phyloP scores from a whole-genome alignment of 2,113 vertebrate genomes.

The Caranx melampygus region DNA sequence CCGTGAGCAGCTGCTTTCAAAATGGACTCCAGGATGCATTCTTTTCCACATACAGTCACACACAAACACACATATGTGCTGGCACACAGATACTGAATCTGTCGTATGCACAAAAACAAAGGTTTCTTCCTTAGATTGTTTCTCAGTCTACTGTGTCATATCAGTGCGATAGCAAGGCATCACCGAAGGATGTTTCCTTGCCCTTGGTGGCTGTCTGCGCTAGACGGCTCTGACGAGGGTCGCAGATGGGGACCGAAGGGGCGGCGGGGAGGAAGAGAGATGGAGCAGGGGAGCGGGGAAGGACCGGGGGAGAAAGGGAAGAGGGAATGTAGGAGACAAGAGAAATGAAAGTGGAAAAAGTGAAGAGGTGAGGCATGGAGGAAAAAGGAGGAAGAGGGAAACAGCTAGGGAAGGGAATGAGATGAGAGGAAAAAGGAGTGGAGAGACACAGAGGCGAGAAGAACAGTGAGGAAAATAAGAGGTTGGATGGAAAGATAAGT shows the following conservation, averaged over 20 bases:
- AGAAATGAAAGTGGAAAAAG: constrained; percentile 36
- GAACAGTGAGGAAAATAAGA: not conserved
- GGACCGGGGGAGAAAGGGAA: constrained; percentile 5
- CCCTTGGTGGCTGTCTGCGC: constrained; percentile 60
- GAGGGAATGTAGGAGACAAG: not conserved
- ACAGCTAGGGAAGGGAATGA: not conserved
- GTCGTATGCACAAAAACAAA: not conserved
- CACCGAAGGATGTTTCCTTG: constrained; percentile 56
- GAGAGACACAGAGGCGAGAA: not conserved
- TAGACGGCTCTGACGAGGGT: constrained; percentile 46
- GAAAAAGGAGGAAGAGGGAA: constrained; percentile 7
- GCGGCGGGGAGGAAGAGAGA: constrained; percentile 21
- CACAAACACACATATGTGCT: not conserved
- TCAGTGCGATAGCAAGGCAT: constrained; percentile 41
- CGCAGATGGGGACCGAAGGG: constrained; percentile 44
- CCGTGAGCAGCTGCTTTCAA: constrained; percentile 58
- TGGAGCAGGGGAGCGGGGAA: constrained; percentile 13
- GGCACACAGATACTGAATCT: not conserved
- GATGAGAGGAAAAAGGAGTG: constrained; percentile 1
- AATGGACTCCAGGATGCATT: constrained; percentile 41
- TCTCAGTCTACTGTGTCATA: constrained; percentile 25
- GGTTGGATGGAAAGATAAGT: constrained; percentile 7
- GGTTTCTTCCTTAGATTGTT: not conserved
- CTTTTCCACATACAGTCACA: constrained; percentile 33
- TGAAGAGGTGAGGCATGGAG: constrained; percentile 1